Conservation (phyloP, 2,888 invertebrate genomes). For the Oegoconia quadripuncta region DNA sequence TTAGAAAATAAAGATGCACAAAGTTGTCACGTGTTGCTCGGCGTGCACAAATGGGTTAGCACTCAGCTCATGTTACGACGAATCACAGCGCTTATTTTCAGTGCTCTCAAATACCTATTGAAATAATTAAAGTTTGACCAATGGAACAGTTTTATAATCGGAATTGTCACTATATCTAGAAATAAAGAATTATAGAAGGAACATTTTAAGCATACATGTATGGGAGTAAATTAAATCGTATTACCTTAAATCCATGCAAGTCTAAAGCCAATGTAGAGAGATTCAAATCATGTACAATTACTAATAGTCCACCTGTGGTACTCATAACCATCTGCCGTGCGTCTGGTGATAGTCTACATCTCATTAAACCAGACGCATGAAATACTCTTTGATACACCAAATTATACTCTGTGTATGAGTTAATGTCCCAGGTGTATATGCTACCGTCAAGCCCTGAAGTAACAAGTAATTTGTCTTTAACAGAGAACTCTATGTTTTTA, state of each 20-base stretch:
- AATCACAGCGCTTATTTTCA: no score
- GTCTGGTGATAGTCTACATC: constrained; percentile 92
- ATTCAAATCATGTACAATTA: constrained; percentile 93
- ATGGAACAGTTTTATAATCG: no score
- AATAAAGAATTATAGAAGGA: no score
- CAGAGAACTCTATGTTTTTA: constrained; percentile 96
- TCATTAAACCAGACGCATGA: constrained; percentile 90
- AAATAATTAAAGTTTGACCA: no score
- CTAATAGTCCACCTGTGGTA: constrained; percentile 93
- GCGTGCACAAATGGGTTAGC: no score
- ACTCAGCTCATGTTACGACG: no score
- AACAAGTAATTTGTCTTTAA: constrained; percentile 89
- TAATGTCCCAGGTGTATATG: constrained; percentile 96
- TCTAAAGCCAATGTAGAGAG: constrained; percentile 88
- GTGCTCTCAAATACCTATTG: no score
- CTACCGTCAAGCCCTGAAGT: constrained; percentile 96
- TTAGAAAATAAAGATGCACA: no score
- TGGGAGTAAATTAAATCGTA: no score
- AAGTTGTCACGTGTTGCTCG: no score
- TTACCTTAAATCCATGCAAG: constrained; percentile 90
- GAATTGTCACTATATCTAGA: no score
- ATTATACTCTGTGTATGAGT: constrained; percentile 88
- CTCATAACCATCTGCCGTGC: constrained; percentile 93
- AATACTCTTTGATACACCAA: constrained; percentile 90
- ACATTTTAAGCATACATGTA: no score